Base-by-base conservation (phyloP, 2,888 invertebrate species). In the Odontothrips loti region DNA sequence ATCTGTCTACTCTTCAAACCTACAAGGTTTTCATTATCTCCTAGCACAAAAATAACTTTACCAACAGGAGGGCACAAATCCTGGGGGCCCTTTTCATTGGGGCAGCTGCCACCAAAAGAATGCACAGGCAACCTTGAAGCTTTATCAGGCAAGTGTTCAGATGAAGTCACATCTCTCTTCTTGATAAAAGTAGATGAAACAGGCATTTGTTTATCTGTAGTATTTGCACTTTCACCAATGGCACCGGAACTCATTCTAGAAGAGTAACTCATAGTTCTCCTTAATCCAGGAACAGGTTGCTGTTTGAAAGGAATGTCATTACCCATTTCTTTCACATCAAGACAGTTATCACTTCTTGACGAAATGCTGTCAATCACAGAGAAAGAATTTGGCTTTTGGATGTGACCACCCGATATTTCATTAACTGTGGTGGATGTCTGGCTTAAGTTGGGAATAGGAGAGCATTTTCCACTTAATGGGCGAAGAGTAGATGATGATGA, bases 21-120 rank as follows among this genome's bases (percentile, higher is more conserved):
- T 6, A 93, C 89, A 68, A 93, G 86, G 84, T 91, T 90, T 83
- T 93, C 93, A 85, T 93, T 90, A 82, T 93, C 93, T 29, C 93
- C 93, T 79, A 94, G 86, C 8, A 93, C 92, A 86, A 94, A 94
- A 12, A 93, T 88, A 0, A 93, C 93, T 81, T 81, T 83, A 48
- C 80, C 68, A 27, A 75, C n/a, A 10, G 68, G 68, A 75, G 68
- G 0, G 1, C 23, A 27, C 0, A 12, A 0, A 12, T 75, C 68
- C 23, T 23, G 68, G 8, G 68, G 27, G 23, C 23, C 23, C 9
- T 27, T 75, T 27, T 75, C 11, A 12, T 27, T 75, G 8, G 68
- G 68, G 23, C 68, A 75, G 27, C 68, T 75, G 27, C 79, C 79
- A 51, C 47, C 68, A 9, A 75, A 75, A 11, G 58, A 58, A 58